Percentiles rank a stretch among this genome's conserved stretches.
phyloP scores from a whole-genome alignment of 2,797 vertebrate species.

The Phrynocephalus guinanensis region DNA sequence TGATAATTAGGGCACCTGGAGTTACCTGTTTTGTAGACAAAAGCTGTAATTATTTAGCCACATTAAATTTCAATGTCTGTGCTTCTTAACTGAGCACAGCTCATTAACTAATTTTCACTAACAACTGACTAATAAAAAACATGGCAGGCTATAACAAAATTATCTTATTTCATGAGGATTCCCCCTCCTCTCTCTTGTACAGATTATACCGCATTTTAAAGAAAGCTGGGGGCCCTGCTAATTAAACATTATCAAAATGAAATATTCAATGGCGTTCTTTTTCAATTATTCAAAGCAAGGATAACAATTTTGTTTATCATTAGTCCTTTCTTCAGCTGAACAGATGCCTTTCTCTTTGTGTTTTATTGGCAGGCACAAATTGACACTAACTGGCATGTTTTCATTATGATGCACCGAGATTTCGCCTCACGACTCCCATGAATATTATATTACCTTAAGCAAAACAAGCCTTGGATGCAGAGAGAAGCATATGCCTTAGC shows the following conservation, averaged over 20 bases:
- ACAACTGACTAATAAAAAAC: conserved; percentile 66
- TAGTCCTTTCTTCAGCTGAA: conserved; percentile 51
- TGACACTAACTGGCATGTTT: conserved; percentile 34
- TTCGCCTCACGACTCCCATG: conserved; percentile 29
- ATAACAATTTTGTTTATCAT: conserved; percentile 65
- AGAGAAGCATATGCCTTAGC: conserved; percentile 14
- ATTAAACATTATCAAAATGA: conserved; percentile 76
- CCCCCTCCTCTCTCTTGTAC: conserved; percentile 41
- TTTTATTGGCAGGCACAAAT: conserved; percentile 36
- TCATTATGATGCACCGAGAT: conserved; percentile 43
- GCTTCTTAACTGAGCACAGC: conserved; percentile 70
- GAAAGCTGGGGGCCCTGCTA: conserved; percentile 60
- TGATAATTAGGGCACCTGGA: conserved; percentile 69
- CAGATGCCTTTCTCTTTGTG: conserved; percentile 35
- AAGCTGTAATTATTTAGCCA: conserved; percentile 74
- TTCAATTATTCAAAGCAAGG: conserved; percentile 72
- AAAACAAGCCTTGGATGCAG: conserved; percentile 6
- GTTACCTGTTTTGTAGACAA: conserved; percentile 69
- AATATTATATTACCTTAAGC: conserved; percentile 37
- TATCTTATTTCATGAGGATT: conserved; percentile 52
- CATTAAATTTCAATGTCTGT: conserved; percentile 69
- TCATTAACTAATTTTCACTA: conserved; percentile 74
- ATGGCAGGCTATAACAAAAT: conserved; percentile 58
- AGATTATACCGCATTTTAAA: conserved; percentile 57
- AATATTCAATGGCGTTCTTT: conserved; percentile 72